Conservation (phyloP, 2,888 invertebrate species). For the Lepeophtheirus nordmannii region DNA sequence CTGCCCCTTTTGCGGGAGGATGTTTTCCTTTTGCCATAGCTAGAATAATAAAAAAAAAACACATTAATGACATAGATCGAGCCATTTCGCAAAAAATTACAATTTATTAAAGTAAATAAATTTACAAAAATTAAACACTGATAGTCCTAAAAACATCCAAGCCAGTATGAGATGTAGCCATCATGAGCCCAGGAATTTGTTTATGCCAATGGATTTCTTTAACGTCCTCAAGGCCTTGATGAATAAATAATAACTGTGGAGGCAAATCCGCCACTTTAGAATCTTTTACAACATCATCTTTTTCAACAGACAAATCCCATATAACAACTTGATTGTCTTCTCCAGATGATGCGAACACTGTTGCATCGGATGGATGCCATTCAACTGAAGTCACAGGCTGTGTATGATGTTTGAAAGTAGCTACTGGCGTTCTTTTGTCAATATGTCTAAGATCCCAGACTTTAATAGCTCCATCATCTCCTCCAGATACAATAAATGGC, state of each 20-base stretch:
- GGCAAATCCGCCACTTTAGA: slow-evolving; percentile 49
- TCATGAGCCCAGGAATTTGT: slow-evolving; percentile 77
- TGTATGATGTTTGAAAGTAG: slow-evolving; percentile 86
- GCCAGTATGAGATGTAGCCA: slow-evolving; percentile 85
- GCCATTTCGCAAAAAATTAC: neutral
- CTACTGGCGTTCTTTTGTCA: slow-evolving; percentile 50
- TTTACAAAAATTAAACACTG: slow-evolving; percentile 53
- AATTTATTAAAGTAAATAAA: neutral
- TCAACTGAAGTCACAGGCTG: slow-evolving; percentile 86
- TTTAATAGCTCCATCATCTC: slow-evolving; percentile 84
- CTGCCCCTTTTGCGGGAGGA: slow-evolving; percentile 18
- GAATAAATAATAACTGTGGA: slow-evolving; percentile 88
- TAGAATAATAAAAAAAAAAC: neutral
- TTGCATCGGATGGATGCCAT: slow-evolving; percentile 86
- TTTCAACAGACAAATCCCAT: slow-evolving; percentile 89
- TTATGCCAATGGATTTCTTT: slow-evolving; percentile 98
- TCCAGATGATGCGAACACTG: slow-evolving; percentile 81
- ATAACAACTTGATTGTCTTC: slow-evolving; percentile 88
- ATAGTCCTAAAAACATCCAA: slow-evolving; percentile 96
- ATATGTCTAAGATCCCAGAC: slow-evolving; percentile 91
- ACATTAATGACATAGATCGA: neutral
- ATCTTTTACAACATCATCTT: slow-evolving; percentile 47
- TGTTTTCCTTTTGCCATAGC: slow-evolving; percentile 24
- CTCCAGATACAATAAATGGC: slow-evolving; percentile 79
- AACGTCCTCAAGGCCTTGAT: slow-evolving; percentile 91